Evolutionary conservation across 2,888 invertebrate genomes (phyloP).

Genomic region (Nowickia ferox): DNA sequence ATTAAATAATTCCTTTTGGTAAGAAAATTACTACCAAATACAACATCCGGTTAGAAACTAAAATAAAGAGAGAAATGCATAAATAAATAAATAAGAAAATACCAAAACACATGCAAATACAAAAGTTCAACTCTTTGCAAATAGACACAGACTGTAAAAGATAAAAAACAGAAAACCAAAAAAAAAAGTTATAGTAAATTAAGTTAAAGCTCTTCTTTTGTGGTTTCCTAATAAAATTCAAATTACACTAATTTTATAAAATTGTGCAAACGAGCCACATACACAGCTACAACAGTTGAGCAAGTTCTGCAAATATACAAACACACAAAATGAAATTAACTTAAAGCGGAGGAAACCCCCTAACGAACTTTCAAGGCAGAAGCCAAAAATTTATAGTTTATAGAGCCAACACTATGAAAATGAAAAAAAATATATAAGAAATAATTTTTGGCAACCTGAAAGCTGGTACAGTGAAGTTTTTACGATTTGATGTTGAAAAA

Average conservation of each 20-base stretch:
- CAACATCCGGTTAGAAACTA: slow-evolving; percentile 47
- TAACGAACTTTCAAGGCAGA: slow-evolving; percentile 30
- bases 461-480: slow-evolving; percentile 15
- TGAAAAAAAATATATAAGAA: neutral
- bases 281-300: neutral
- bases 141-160: slow-evolving; percentile 14
- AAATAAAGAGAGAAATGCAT: neutral
- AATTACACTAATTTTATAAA: slow-evolving; percentile 72
- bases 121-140: slow-evolving; percentile 29
- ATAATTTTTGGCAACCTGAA: slow-evolving; percentile 42
- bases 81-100: slow-evolving; percentile 5
- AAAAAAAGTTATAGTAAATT: slow-evolving; percentile 42
- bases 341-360: slow-evolving; percentile 4
- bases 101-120: slow-evolving; percentile 39
- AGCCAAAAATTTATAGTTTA: slow-evolving; percentile 46
- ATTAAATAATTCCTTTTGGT: slow-evolving; percentile 63
- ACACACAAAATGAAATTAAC: slow-evolving; percentile 30
- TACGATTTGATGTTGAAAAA: slow-evolving; percentile 1
- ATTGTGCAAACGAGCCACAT: slow-evolving; percentile 37
- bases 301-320: slow-evolving; percentile 3
- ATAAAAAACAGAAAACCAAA: slow-evolving; percentile 19
- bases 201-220: slow-evolving; percentile 68
- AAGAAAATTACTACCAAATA: slow-evolving; percentile 50
- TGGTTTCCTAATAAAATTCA: slow-evolving; percentile 73
- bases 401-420: slow-evolving; percentile 27